Base-by-base conservation (phyloP, 2,888 invertebrate species). In the Ctena decussata region DNA sequence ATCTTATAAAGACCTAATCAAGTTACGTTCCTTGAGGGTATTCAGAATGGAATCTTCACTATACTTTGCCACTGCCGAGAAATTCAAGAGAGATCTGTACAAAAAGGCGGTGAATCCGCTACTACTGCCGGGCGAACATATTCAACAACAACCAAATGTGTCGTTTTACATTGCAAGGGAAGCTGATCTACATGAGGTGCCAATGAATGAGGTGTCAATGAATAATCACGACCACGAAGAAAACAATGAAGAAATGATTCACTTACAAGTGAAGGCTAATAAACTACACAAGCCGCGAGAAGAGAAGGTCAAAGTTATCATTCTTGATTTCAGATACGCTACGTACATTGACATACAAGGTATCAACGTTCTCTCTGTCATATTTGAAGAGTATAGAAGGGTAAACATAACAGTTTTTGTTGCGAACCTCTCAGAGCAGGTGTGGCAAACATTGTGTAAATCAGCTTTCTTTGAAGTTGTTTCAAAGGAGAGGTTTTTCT, bases 261-360 rank as follows among this genome's bases (percentile, higher is more conserved):
- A 72, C n/a, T 44, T 44, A 30, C 72, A 72, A 30, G 27, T 72
- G 44, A 41, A 41, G 18, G 8, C 72, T 2, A 32, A 65, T 18
- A 65, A 65, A 65, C 60, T 30, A 3, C 30, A 65, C 30, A 65
- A 65, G 21, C 32, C 65, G 6, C 3, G 6, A 6, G 44, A 44
- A 24, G 44, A 65, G 15, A n/a, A 49, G 11, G 30, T 80, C 0
- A 82, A 80, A 60, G 80, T 80, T 8, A 81, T 94, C 69, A 90
- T 94, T 35, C 65, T 94, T 21, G 94, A 94, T 77, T 94, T 93
- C 76, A 91, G 92, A 6, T 76, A 86, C 27, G 87, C 94, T 37
- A 90, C 90, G 21, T 94, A 94, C 82, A 90, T 94, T 32, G 94
- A 94, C 70, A 77, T 93, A 1, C 91, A 91, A 35, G 94, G 94